Percentiles rank a stretch among this genome's conserved stretches.
phyloP scores from a whole-genome alignment of 2,797 vertebrate genomes.

The Brotula barbata region DNA sequence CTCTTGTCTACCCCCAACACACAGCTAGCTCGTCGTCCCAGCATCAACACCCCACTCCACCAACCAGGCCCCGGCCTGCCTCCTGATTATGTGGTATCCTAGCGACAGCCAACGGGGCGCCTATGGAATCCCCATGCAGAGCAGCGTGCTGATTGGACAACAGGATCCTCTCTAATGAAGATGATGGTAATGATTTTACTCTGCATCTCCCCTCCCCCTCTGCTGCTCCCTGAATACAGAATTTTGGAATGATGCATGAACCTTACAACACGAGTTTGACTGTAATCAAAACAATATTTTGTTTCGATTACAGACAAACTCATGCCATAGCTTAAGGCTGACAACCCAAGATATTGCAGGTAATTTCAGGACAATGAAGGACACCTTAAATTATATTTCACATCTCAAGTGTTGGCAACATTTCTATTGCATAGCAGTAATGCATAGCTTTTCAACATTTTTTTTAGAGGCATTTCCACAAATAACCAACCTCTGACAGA shows the following conservation, averaged over 20 bases:
- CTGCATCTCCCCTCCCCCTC: conserved; percentile 70
- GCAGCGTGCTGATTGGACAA: conserved; percentile 75
- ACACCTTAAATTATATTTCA: too few relatives aligned
- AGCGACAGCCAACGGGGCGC: conserved; percentile 83
- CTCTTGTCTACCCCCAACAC: conserved; percentile 71
- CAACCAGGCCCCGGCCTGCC: conserved; percentile 76
- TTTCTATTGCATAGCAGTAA: neutral
- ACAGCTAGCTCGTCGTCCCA: conserved; percentile 66
- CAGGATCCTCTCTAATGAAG: conserved; percentile 79
- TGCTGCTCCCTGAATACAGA: conserved; percentile 56
- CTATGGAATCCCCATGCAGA: conserved; percentile 73
- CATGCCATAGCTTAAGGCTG: too few relatives aligned
- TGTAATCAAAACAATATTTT: conserved; percentile 19
- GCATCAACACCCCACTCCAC: conserved; percentile 73
- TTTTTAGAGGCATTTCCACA: conserved; percentile 13
- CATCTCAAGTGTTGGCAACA: neutral
- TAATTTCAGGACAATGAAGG: conserved; percentile 22
- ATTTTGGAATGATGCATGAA: conserved; percentile 35
- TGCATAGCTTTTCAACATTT: conserved; percentile 16
- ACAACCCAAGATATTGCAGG: conserved; percentile 10
- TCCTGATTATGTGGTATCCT: conserved; percentile 85
- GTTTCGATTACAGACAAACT: neutral
- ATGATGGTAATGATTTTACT: conserved; percentile 79
- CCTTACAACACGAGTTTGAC: conserved; percentile 19
- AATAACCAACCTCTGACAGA: conserved; percentile 19